phyloP scores from a whole-genome alignment of 2,888 invertebrate genomes.

The Tipula vernalis region DNA sequence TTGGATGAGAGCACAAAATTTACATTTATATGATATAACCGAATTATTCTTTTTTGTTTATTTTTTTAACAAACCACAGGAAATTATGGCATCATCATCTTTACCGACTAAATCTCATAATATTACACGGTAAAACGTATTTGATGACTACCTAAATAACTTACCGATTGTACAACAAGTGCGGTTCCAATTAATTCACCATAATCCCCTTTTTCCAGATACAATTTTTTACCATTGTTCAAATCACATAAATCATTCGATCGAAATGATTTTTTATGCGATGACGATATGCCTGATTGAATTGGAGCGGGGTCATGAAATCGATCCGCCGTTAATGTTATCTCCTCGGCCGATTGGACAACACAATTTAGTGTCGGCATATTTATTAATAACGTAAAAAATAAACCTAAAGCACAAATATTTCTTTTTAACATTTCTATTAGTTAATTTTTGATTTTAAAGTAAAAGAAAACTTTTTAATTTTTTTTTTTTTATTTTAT shows the following conservation, averaged over 20 bases:
- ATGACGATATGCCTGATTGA: background rate
- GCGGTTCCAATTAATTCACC: conserved; percentile 34
- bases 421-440: background rate
- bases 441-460: background rate
- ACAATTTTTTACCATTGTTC: conserved; percentile 32
- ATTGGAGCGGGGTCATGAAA: background rate
- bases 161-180: conserved; percentile 23
- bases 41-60: too few relatives aligned
- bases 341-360: background rate
- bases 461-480: background rate
- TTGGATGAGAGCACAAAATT: too few relatives aligned
- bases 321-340: background rate
- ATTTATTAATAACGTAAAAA: background rate
- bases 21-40: too few relatives aligned
- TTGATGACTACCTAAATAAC: background rate
- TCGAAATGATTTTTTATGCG: background rate
- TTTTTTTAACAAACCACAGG: too few relatives aligned
- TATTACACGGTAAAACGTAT: background rate
- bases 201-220: conserved; percentile 34
- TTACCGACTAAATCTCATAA: too few relatives aligned
- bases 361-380: background rate
- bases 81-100: too few relatives aligned
- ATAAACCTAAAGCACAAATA: background rate
- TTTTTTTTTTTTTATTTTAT: background rate
- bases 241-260: conserved; percentile 17